Conservation (phyloP, 2,888 invertebrate species). For the Pandemis heparana region DNA sequence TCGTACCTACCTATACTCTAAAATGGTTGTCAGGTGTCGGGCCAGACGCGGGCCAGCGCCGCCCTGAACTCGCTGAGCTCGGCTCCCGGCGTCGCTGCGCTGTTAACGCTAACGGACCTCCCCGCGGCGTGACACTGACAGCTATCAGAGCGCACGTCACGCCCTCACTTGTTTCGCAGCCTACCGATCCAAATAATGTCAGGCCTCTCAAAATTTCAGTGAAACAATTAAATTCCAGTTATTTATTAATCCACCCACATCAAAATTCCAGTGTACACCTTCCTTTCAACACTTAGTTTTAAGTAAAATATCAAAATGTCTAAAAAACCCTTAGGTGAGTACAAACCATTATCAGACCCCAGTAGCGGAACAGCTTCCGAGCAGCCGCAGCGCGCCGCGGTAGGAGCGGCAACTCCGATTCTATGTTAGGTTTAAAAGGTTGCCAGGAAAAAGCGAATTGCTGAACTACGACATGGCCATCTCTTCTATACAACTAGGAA, state of each 20-base stretch:
- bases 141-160: background rate
- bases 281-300: background rate
- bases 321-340: slow-evolving; percentile 37
- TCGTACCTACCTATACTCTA: too few species aligned
- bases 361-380: too few species aligned
- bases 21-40: too few species aligned
- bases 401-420: background rate
- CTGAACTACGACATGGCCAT: too few species aligned
- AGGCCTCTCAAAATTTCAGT: slow-evolving; percentile 25
- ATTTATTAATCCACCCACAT: slow-evolving; percentile 9
- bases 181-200: slow-evolving; percentile 37
- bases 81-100: too few species aligned
- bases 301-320: slow-evolving; percentile 25
- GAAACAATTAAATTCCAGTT: slow-evolving; percentile 4
- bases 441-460: too few species aligned
- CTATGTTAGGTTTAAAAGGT: too few species aligned
- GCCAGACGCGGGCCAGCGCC: too few species aligned
- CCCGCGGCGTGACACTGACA: background rate
- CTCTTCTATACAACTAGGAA: too few species aligned
- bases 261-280: slow-evolving; percentile 29
- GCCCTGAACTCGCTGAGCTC: too few species aligned
- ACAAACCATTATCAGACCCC: background rate
- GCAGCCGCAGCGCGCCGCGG: too few species aligned
- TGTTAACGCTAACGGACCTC: too few species aligned
- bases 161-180: slow-evolving; percentile 38